A percentile compares a stretch with the other conserved stretches of the same genome.
Evolutionary conservation across 2,113 vertebrate genomes (phyloP).

Genomic region (Thryonomys swinderianus): DNA sequence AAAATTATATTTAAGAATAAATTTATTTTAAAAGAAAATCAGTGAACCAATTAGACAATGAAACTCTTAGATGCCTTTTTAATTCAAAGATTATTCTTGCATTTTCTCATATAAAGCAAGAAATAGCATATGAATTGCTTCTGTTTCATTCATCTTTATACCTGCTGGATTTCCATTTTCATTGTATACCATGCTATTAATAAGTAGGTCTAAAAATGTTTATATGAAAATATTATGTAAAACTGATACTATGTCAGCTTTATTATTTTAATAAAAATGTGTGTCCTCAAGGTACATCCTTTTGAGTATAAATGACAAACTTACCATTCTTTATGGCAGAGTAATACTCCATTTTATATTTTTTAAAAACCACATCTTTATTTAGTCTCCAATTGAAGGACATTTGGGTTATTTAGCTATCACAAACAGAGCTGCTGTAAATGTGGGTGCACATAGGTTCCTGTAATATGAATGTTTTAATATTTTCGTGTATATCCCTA

Average conservation of each 20-base stretch:
- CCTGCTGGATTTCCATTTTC: not conserved
- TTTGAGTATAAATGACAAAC: no score
- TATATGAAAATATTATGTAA: constrained; percentile 20
- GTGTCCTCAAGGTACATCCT: no score
- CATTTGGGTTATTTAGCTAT: no score
- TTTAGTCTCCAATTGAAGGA: no score
- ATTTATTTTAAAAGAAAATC: constrained; percentile 48
- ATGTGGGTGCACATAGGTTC: no score
- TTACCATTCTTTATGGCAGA: no score
- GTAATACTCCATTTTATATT: no score
- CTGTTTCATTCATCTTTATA: constrained; percentile 22
- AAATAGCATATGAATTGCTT: not conserved
- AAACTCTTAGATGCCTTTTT: constrained; percentile 8
- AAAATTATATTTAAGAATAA: constrained; percentile 17
- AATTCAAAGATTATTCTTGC: not conserved
- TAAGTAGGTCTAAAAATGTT: not conserved
- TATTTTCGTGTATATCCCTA: no score
- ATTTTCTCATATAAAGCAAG: constrained; percentile 32
- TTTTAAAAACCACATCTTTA: no score
- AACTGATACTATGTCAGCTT: not conserved
- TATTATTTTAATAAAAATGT: constrained; percentile 59
- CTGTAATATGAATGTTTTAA: no score
- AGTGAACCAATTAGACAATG: not conserved
- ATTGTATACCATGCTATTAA: not conserved
- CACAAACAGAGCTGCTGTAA: no score